Evolutionary conservation across 2,113 vertebrate genomes (phyloP).

Genomic region (Ctenomys sociabilis): DNA sequence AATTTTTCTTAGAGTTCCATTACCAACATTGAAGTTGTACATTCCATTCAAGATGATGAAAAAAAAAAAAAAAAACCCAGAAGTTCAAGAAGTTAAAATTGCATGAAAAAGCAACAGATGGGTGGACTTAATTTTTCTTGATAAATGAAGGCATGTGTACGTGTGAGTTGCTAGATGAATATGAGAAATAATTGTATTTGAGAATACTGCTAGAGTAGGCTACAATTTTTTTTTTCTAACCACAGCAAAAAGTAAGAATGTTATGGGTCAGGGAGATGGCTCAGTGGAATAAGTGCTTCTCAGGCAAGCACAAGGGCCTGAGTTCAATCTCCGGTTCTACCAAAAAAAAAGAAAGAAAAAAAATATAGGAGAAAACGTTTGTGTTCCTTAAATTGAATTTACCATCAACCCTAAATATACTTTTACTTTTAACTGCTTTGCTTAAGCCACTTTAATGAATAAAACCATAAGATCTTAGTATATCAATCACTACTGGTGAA

Average conservation of each 20-base stretch:
- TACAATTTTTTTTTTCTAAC: not conserved
- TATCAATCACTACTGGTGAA: not conserved
- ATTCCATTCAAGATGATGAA: not conserved
- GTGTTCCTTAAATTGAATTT: not conserved
- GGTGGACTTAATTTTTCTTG: conserved; percentile 38
- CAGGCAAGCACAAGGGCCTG: too few species aligned
- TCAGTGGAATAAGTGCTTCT: too few species aligned
- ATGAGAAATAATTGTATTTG: not conserved
- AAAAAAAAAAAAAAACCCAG: not conserved
- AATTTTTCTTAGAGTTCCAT: not conserved
- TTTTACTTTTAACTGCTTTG: not conserved
- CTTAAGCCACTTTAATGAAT: not conserved
- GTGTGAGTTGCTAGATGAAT: not conserved
- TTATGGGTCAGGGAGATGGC: too few species aligned
- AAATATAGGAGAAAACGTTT: not conserved
- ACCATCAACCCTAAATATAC: not conserved
- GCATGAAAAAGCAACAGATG: not conserved
- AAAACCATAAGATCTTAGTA: not conserved
- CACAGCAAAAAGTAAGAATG: not conserved
- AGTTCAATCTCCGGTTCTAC: too few species aligned
- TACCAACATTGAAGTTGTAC: conserved; percentile 13
- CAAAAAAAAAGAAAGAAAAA: too few species aligned
- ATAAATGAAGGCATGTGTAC: not conserved
- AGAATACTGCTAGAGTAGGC: not conserved
- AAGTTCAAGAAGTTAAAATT: not conserved